Conservation (phyloP, 1,140 invertebrate genomes). For the Drosophila lacteicornis region DNA sequence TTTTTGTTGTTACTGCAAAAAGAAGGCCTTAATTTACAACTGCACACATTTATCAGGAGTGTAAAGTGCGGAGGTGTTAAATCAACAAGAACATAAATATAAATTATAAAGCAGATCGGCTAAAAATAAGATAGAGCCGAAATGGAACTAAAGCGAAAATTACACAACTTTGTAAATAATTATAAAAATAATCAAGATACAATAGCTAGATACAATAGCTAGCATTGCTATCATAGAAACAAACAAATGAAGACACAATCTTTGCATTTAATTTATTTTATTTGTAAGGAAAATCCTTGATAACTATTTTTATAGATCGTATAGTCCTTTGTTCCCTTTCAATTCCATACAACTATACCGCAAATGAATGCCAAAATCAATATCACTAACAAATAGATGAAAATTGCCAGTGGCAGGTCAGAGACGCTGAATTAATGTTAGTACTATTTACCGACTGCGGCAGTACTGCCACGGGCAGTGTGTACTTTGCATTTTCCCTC, state of each 20-base stretch:
- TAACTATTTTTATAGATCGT: too few species aligned
- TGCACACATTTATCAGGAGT: conserved; percentile 12
- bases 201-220: too few species aligned
- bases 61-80: conserved; percentile 55
- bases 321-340: not conserved
- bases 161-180: not conserved
- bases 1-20: not conserved
- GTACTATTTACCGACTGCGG: conserved; percentile 22
- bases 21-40: conserved; percentile 27
- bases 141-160: not conserved
- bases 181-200: not conserved
- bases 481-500: not conserved
- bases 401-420: not conserved
- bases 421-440: not conserved
- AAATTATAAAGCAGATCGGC: conserved; percentile 7
- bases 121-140: not conserved
- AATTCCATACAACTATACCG: not conserved
- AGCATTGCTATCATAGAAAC: too few species aligned
- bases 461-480: not conserved
- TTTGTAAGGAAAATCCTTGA: too few species aligned
- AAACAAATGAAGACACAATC: too few species aligned
- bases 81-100: conserved; percentile 62
- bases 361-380: conserved; percentile 2
- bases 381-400: not conserved
- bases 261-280: too few species aligned